Base-by-base conservation (phyloP, 2,797 vertebrate genomes). In the Sardinella longiceps region DNA sequence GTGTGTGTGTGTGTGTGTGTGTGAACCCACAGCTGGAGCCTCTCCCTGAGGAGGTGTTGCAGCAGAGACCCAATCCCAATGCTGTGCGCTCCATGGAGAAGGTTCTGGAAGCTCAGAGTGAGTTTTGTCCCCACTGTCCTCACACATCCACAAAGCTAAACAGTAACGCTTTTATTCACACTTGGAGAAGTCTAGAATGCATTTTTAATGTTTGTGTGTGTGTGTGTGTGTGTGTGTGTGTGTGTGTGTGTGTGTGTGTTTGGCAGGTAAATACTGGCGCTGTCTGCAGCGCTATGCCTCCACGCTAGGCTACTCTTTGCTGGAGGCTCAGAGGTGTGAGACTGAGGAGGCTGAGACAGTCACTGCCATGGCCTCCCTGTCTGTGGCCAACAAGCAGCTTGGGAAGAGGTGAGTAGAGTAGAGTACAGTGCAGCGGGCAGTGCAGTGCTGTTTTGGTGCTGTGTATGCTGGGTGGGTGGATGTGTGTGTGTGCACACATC, bases 341-440 rank as follows among this genome's bases (percentile, higher is more conserved):
- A 96, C 93, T 0, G 98, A 99, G 81, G 98, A 99, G 88, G 97
- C 98, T 0, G 98, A 99, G 91, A 98, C 98, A 0, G 97, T 99
- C 88, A 98, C 97, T 0, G 98, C 98, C 82, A 99, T 99, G 98
- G 98, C 98, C 39, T 99, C 97, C 0, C 87, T 99, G 85, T 99
- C 98, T 0, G 97, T 99, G 83, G 98, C 95, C 0, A 97, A 97
- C 91, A 98, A 97, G 90, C 94, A 97, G 3, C 93, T 96, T 0
- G 96, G 96, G 88, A 98, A 96, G 92, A 97, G 97, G 98, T 99
- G 93, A 60, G 74, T 11, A n/a, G n/a, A n/a, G n/a, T n/a, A n/a
- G n/a, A n/a, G n/a, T n/a, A n/a, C n/a, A n/a, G n/a, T n/a, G n/a
- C n/a, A n/a, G n/a, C n/a, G n/a, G n/a, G 11, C 15, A 20, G 66